Evolutionary conservation across 1,140 invertebrate genomes (phyloP).

Genomic region (Cydia strobilella): DNA sequence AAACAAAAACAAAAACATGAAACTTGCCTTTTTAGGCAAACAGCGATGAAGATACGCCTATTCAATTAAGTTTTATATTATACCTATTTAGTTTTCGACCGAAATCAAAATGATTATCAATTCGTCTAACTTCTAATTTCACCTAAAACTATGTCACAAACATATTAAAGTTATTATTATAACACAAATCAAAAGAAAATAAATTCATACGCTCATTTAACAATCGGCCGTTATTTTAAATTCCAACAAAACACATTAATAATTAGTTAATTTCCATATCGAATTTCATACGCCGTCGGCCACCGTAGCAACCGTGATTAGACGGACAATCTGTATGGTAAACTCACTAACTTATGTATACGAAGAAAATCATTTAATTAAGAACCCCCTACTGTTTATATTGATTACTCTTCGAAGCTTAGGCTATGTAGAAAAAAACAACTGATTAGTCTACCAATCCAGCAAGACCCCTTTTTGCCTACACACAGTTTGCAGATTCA

Average conservation of each 20-base stretch:
- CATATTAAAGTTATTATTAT: slow-evolving; percentile 1
- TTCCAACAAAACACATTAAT: slow-evolving; percentile 43
- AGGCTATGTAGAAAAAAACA: slow-evolving; percentile 26
- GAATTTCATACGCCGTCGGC: slow-evolving; percentile 49
- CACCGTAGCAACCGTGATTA: slow-evolving; percentile 49
- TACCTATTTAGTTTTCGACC: too few relatives aligned
- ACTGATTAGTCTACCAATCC: slow-evolving; percentile 8
- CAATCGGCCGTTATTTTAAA: slow-evolving; percentile 37
- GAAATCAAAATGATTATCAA: neutral
- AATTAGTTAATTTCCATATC: slow-evolving; percentile 55
- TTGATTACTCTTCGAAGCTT: slow-evolving; percentile 47
- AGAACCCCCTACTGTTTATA: slow-evolving; percentile 47
- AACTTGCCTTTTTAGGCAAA: neutral
- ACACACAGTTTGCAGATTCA: neutral
- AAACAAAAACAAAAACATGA: too few relatives aligned
- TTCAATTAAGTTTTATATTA: too few relatives aligned
- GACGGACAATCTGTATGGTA: slow-evolving; percentile 57
- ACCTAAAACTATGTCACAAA: neutral
- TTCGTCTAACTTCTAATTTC: neutral
- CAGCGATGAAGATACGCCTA: neutral
- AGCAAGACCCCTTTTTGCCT: neutral
- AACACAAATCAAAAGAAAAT: slow-evolving; percentile 1
- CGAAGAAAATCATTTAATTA: slow-evolving; percentile 61
- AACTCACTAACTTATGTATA: slow-evolving; percentile 43
- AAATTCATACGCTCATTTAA: slow-evolving; percentile 20